Percentiles rank a stretch among this genome's conserved stretches.
These are phyloP conservation scores for Choloepus hoffmanni DNA, from an alignment of 2,113 vertebrate species.

Conservation along the genomic window DNA sequence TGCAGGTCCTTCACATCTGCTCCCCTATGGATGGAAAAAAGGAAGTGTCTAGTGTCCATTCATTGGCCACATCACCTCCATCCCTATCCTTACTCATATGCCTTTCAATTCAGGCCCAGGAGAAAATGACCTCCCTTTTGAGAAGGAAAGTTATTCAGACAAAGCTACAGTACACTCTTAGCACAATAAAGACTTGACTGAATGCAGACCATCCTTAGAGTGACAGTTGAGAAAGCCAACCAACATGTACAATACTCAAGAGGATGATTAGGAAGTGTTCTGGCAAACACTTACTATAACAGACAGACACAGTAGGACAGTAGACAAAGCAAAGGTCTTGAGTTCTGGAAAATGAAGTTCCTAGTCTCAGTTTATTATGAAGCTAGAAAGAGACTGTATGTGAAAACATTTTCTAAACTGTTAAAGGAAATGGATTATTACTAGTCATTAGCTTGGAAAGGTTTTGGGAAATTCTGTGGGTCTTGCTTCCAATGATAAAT, in stretches of 20 bases:
- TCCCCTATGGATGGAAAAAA: conserved; percentile 82
- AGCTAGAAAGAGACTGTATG: conserved; percentile 58
- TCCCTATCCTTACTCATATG: conserved; percentile 53
- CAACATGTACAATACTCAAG: conserved; percentile 32
- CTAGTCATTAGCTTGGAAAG: conserved; percentile 41
- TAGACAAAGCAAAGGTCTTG: conserved; percentile 65
- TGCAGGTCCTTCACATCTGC: conserved; percentile 81
- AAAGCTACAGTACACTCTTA: conserved; percentile 58
- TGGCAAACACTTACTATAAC: conserved; percentile 64
- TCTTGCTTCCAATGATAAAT: conserved; percentile 45
- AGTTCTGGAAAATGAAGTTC: conserved; percentile 61
- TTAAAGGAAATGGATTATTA: conserved; percentile 51
- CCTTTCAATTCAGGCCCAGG: conserved; percentile 66
- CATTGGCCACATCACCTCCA: conserved; percentile 80
- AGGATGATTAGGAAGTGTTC: conserved; percentile 58
- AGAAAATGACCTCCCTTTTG: conserved; percentile 57
- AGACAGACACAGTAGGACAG: conserved; percentile 70
- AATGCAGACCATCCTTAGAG: conserved; percentile 49
- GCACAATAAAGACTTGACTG: conserved; percentile 42
- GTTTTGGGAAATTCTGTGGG: conserved; percentile 41
- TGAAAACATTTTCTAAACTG: conserved; percentile 42
- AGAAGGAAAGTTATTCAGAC: conserved; percentile 65
- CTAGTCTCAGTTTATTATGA: conserved; percentile 54
- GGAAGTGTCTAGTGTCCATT: conserved; percentile 82
- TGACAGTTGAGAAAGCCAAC: conserved; percentile 43